A percentile compares a stretch with the other conserved stretches of the same genome.
phyloP scores from a whole-genome alignment of 2,888 invertebrate species.

The Chaitophorus viminalis region DNA sequence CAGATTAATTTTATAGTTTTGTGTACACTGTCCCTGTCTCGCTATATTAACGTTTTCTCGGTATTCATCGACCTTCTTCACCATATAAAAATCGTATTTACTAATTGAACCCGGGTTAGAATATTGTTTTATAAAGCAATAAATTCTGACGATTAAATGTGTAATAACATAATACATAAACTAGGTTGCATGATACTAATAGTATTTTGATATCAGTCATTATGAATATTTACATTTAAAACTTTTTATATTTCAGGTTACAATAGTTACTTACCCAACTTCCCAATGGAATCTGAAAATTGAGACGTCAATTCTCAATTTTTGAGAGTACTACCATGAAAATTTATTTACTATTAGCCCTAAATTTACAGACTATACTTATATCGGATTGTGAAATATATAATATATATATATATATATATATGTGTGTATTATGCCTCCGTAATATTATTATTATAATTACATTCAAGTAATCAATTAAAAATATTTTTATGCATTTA shows the following conservation, averaged over 20 bases:
- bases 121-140: neutral
- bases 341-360: slow-evolving; percentile 48
- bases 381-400: slow-evolving; percentile 52
- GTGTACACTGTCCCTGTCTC: no score
- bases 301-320: slow-evolving; percentile 36
- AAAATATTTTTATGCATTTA: slow-evolving; percentile 56
- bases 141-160: no score
- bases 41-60: neutral
- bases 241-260: slow-evolving; percentile 45
- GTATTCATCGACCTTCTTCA: no score
- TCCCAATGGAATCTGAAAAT: slow-evolving; percentile 41
- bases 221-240: neutral
- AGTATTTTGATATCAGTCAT: neutral
- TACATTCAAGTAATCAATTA: slow-evolving; percentile 48
- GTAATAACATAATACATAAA: no score
- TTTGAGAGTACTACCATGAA: slow-evolving; percentile 41
- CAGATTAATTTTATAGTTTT: neutral
- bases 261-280: slow-evolving; percentile 56
- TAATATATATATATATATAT: no score
- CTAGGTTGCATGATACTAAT: neutral
- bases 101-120: neutral
- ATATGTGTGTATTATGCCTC: slow-evolving; percentile 34
- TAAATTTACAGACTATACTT: slow-evolving; percentile 44
- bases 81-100: no score
- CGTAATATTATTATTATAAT: slow-evolving; percentile 41